These are phyloP conservation scores for Liparis tanakae DNA, from an alignment of 2,797 vertebrate genomes.

Conservation along the genomic window DNA sequence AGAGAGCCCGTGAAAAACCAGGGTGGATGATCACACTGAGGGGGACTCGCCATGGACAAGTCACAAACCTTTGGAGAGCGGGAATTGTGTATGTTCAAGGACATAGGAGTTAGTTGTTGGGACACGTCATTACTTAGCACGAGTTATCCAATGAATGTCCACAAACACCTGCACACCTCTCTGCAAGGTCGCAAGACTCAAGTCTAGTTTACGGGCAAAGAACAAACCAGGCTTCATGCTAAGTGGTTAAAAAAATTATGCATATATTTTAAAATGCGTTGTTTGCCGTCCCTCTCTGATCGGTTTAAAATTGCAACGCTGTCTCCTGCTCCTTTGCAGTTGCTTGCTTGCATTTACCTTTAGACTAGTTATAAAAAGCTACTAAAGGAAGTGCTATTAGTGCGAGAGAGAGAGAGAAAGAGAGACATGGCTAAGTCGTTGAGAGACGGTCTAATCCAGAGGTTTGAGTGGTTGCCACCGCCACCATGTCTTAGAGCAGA, in stretches of 20 bases:
- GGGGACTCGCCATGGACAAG: slow-evolving; percentile 13
- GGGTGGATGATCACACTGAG: slow-evolving; percentile 33
- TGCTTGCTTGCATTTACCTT: slow-evolving; percentile 16
- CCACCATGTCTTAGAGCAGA: slow-evolving; percentile 75
- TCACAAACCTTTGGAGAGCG: slow-evolving; percentile 22
- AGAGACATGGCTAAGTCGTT: slow-evolving; percentile 47
- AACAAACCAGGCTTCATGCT: not conserved
- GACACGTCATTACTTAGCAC: slow-evolving; percentile 13
- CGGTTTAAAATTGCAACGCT: not conserved
- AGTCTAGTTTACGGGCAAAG: not conserved
- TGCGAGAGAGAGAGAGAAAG: slow-evolving; percentile 40
- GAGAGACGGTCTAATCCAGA: slow-evolving; percentile 72
- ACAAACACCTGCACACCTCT: slow-evolving; percentile 5
- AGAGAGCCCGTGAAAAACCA: slow-evolving; percentile 48
- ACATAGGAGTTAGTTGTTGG: slow-evolving; percentile 26
- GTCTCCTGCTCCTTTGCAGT: not conserved
- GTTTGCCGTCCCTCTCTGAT: slow-evolving; percentile 2
- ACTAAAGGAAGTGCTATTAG: slow-evolving; percentile 61
- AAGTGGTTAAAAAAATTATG: not conserved
- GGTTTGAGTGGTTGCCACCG: slow-evolving; percentile 68
- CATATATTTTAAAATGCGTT: not conserved
- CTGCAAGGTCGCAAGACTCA: not conserved
- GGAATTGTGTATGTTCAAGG: slow-evolving; percentile 63
- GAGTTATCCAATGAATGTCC: not conserved
- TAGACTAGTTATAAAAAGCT: slow-evolving; percentile 46